A percentile compares a stretch with the other conserved stretches of the same genome.
phyloP scores from a whole-genome alignment of 1,140 invertebrate species.

The Bombus breviceps region DNA sequence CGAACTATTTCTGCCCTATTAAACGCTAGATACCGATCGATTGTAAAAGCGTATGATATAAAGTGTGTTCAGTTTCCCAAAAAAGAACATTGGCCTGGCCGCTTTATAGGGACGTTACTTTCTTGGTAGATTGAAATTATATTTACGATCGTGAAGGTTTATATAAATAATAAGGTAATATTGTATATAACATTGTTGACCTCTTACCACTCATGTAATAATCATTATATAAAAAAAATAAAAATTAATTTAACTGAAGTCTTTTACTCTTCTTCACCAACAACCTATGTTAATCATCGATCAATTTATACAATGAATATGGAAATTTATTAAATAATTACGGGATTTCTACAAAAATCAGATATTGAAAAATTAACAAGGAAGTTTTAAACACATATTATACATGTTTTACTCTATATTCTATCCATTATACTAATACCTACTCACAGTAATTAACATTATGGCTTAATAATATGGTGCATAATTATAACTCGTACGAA shows the following conservation, averaged over 20 bases:
- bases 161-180: conserved; percentile 70
- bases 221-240: conserved; percentile 77
- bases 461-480: not conserved
- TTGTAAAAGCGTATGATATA: conserved; percentile 2
- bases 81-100: conserved; percentile 36
- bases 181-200: conserved; percentile 80
- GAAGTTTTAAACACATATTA: not conserved
- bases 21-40: conserved; percentile 2
- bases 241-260: conserved; percentile 76
- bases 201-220: conserved; percentile 79
- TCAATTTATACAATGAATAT: not conserved
- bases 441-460: not conserved
- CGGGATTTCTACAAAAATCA: not conserved
- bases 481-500: not conserved
- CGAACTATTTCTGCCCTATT: conserved; percentile 49
- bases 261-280: conserved; percentile 24
- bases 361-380: not conserved
- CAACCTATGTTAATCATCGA: not conserved
- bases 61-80: conserved; percentile 51
- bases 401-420: not conserved
- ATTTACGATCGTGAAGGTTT: conserved; percentile 70
- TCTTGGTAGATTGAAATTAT: conserved; percentile 52
- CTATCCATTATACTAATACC: not conserved
- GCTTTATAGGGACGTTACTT: conserved; percentile 37
- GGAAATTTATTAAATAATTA: not conserved